phyloP scores from a whole-genome alignment of 2,113 vertebrate species.

The Nothocercus nigrocapillus region DNA sequence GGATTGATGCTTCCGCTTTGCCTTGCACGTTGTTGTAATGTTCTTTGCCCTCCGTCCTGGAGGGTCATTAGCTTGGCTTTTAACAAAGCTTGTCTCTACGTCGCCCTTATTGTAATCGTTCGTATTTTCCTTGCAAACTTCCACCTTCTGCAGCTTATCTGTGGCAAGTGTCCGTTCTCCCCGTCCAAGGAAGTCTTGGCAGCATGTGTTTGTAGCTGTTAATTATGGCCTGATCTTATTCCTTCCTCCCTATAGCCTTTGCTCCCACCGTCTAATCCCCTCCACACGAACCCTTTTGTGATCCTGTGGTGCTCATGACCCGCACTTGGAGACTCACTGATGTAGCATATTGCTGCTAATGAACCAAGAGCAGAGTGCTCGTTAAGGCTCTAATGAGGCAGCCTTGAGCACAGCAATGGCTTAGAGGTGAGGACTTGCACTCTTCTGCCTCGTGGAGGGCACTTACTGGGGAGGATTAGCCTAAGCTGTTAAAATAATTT shows the following conservation, averaged over 20 bases:
- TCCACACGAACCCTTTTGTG: too few relatives aligned
- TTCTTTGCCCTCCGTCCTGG: rapidly evolving
- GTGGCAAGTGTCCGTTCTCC: rapidly evolving
- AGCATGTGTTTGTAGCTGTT: neutral
- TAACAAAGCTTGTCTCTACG: neutral
- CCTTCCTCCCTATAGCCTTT: neutral
- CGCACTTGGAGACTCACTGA: rapidly evolving
- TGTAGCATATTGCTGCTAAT: neutral
- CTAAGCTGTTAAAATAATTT: neutral
- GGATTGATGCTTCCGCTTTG: neutral
- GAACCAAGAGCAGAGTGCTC: neutral
- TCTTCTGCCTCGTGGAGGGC: neutral
- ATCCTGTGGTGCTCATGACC: neutral
- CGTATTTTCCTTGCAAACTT: neutral
- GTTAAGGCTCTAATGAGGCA: rapidly evolving
- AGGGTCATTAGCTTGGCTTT: neutral
- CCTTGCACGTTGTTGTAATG: rapidly evolving
- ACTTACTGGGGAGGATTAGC: rapidly evolving
- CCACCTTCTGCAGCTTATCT: rapidly evolving
- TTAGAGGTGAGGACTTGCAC: neutral
- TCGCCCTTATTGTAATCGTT: neutral
- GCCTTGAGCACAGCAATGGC: neutral
- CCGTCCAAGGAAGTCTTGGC: neutral
- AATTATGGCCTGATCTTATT: neutral
- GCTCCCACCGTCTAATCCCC: rapidly evolving